Percentiles rank a stretch among this genome's conserved stretches.
These are phyloP conservation scores for Amiota communis DNA, from an alignment of 2,888 invertebrate species.

Conservation along the genomic window DNA sequence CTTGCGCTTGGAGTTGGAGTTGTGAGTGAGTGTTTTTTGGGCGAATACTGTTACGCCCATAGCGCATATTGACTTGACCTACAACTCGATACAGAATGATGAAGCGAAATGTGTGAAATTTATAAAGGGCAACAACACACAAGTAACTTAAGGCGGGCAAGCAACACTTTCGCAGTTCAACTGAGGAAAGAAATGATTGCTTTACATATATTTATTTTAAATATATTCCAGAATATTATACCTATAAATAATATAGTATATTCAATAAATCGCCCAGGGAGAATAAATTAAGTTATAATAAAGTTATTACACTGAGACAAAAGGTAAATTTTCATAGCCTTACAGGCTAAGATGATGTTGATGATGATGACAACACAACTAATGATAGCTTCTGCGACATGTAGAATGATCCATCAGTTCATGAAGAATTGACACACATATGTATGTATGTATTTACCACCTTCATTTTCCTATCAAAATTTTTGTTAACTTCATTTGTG, in stretches of 20 bases:
- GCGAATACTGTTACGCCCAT: constrained; percentile 37
- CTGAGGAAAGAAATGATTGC: not conserved
- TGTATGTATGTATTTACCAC: not conserved
- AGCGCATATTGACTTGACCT: constrained; percentile 16
- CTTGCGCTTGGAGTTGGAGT: constrained; percentile 28
- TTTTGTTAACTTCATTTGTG: not conserved
- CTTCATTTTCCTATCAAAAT: not conserved
- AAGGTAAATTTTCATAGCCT: not conserved
- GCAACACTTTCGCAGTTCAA: not conserved
- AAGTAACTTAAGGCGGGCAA: not conserved
- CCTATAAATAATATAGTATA: constrained; percentile 5
- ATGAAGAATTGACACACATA: constrained; percentile 11
- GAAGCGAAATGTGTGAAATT: constrained; percentile 22
- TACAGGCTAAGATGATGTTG: not conserved
- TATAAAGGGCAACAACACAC: constrained; percentile 14
- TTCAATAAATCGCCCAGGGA: constrained; percentile 51
- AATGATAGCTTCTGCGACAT: constrained; percentile 13
- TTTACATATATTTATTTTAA: constrained; percentile 3
- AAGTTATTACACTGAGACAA: constrained; percentile 51
- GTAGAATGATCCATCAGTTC: constrained; percentile 15
- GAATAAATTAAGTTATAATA: constrained; percentile 68
- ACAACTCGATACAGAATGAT: not conserved
- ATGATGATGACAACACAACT: constrained; percentile 6
- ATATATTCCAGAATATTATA: not conserved
- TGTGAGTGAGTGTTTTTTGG: constrained; percentile 23